Conservation (phyloP, 2,888 invertebrate genomes). For the Noctua fimbriata region DNA sequence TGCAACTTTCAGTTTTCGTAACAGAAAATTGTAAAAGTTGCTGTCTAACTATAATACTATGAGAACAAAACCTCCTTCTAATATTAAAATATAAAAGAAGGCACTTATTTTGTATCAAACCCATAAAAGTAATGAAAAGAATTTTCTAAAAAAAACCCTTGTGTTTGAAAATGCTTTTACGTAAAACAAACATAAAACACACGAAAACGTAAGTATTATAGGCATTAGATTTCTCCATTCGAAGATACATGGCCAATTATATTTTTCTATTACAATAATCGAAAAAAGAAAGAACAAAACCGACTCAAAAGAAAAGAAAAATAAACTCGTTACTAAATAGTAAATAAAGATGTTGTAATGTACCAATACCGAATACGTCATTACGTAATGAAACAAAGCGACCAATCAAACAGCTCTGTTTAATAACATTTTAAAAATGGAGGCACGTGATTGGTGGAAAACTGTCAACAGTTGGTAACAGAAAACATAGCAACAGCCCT, state of each 20-base stretch:
- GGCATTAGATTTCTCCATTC: not conserved
- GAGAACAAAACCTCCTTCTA: not conserved
- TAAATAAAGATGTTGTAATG: constrained; percentile 41
- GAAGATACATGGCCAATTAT: constrained; percentile 7
- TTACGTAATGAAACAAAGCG: constrained; percentile 56
- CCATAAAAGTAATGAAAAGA: constrained; percentile 4
- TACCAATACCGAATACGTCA: constrained; percentile 47
- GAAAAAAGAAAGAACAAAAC: constrained; percentile 2
- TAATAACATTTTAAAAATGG: constrained; percentile 60
- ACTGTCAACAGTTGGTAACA: constrained; percentile 63
- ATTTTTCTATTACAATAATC: not conserved
- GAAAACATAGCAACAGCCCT: constrained; percentile 57
- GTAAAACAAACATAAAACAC: not conserved
- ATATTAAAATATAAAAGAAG: not conserved
- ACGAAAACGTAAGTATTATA: not conserved
- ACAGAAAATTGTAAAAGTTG: not conserved
- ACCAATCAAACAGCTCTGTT: constrained; percentile 62
- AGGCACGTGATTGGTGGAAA: constrained; percentile 59
- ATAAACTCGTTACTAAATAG: constrained; percentile 11
- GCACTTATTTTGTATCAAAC: not conserved
- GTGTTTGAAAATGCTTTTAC: not conserved
- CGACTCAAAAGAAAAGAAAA: not conserved
- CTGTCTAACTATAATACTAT: not conserved
- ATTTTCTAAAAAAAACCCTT: not conserved
- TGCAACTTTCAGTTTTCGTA: not conserved